These are phyloP conservation scores for Paramormyrops hopkinsi DNA, from an alignment of 2,797 vertebrate species.

Conservation along the genomic window DNA sequence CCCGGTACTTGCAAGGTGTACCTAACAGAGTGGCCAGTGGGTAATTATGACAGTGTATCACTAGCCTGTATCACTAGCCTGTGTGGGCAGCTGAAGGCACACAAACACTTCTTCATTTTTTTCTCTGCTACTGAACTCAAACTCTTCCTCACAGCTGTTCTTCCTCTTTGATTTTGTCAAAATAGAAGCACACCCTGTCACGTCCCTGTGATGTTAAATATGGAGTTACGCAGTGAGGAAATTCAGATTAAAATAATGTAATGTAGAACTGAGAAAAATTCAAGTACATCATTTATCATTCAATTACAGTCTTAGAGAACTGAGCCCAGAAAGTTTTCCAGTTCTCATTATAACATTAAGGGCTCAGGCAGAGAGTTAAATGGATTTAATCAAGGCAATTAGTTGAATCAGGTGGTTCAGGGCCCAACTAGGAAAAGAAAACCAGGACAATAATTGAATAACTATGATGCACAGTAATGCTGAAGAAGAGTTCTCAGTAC, in stretches of 20 bases:
- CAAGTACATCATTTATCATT: not conserved
- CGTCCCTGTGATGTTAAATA: not conserved
- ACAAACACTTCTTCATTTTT: not conserved
- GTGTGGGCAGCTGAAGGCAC: not conserved
- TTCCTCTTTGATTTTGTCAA: not conserved
- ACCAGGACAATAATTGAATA: not conserved
- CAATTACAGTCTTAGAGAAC: not conserved
- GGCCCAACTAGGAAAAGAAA: not conserved
- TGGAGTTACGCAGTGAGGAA: not conserved
- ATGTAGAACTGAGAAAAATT: not conserved
- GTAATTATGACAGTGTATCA: not conserved
- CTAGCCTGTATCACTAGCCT: not conserved
- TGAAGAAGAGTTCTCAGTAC: not conserved
- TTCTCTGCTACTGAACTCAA: not conserved
- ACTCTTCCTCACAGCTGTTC: not conserved
- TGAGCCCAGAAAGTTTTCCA: slow-evolving; percentile 7
- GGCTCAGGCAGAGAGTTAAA: slow-evolving; percentile 3
- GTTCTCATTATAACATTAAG: not conserved
- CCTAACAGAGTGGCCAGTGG: not conserved
- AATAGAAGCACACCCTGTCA: not conserved
- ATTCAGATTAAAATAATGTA: not conserved
- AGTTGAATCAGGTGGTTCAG: slow-evolving; percentile 2
- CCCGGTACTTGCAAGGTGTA: not conserved
- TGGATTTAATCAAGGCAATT: slow-evolving; percentile 5
- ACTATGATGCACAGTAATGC: not conserved